Base-by-base conservation (phyloP, 2,113 vertebrate species). In the Anolis carolinensis region DNA sequence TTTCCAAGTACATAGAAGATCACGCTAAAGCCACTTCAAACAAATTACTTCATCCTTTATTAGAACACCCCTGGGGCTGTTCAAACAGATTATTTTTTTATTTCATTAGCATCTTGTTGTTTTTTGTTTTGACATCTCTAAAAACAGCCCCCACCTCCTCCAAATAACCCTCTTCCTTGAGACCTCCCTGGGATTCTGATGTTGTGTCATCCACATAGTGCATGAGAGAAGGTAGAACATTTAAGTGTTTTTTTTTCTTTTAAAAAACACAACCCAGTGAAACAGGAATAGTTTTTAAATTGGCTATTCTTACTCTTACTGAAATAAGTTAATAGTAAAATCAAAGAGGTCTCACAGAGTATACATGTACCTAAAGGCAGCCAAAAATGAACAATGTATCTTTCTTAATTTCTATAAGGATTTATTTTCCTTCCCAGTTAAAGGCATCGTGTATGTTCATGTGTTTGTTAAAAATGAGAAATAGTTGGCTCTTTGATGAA, bases 1-100 rank as follows among this genome's bases (percentile, higher is more conserved):
- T 5, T 44, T 85, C 90, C 79, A 88, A 75, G 67, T 85, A 79
- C 86, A 92, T 86, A 94, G 92, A 87, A 81, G 82, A 87, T 80
- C 73, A 77, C 8, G 32, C 81, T 50, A 59, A 85, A 44, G 25
- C 36, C 81, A 92, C 81, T 39, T 86, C 68, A 89, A 87, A 75
- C 48, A 81, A 92, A 91, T 89, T 85, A 81, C 84, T 91, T 44
- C 88, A 92, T 73, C 7, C n/a, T 6, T 73, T 75, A 70, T 7
- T 25, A 80, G 55, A 89, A 89, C 67, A 89, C 25, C 87, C 72
- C 7, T 25, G 20, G 52, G 32, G 88, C 83, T 89, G 81, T 90
- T 91, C 36, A 85, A 55, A 67, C 23, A 81, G 87, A 86, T 21
- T 88, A 82, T 27, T 88, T 88, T n/a, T 74, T 76, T 44, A n/a